These are phyloP conservation scores for Sylvia borin DNA, from an alignment of 2,797 vertebrate species.

Conservation along the genomic window DNA sequence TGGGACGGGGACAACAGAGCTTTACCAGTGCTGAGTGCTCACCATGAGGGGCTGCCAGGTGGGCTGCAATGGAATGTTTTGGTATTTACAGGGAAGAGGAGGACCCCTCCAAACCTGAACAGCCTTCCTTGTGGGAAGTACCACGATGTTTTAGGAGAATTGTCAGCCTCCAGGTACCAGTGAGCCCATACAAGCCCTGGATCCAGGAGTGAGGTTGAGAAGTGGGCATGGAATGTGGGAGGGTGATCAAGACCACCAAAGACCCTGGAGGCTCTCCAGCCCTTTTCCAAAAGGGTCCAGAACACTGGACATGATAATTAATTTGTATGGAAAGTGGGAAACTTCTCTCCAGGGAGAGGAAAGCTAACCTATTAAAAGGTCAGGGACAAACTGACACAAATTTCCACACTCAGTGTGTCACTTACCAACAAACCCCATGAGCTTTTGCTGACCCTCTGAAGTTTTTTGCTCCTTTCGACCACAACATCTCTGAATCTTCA, in stretches of 20 bases:
- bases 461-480: not conserved
- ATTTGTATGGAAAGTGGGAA: not conserved
- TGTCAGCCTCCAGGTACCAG: not conserved
- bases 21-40: not conserved
- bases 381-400: not conserved
- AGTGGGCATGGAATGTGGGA: not conserved
- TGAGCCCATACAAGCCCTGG: accelerated
- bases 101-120: not conserved
- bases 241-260: not conserved
- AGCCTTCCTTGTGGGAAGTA: not conserved
- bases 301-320: no score
- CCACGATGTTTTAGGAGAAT: not conserved
- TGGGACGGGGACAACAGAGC: not conserved
- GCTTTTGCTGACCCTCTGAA: not conserved
- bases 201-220: not conserved
- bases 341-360: not conserved
- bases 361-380: no score
- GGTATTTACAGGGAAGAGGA: not conserved
- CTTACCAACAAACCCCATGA: not conserved
- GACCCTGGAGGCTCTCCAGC: not conserved
- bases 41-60: not conserved
- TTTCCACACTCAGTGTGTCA: not conserved
- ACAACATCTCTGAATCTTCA: not conserved
- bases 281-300: not conserved
- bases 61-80: not conserved